Conservation (phyloP, 2,113 vertebrate species). For the Phalacrocorax carbo region DNA sequence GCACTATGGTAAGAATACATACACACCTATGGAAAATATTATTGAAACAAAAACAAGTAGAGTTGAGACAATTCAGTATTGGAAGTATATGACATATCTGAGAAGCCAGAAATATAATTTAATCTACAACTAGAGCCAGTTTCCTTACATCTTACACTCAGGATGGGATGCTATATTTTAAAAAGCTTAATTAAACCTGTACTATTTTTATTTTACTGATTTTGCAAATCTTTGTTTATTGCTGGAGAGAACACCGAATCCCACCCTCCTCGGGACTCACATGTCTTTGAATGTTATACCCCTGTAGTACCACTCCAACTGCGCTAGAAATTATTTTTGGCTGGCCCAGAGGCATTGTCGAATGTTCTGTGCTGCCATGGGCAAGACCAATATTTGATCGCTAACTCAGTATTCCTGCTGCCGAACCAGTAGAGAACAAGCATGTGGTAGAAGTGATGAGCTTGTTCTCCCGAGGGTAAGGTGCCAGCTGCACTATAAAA, state of each 20-base stretch:
- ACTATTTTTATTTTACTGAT: background rate
- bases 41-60: background rate
- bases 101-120: background rate
- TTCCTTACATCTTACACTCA: background rate
- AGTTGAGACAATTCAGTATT: background rate
- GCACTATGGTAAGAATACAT: background rate
- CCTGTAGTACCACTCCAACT: conserved; percentile 51
- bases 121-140: background rate
- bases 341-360: conserved; percentile 51
- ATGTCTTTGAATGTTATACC: conserved; percentile 43
- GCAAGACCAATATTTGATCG: conserved; percentile 64
- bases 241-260: conserved; percentile 2
- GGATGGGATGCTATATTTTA: background rate
- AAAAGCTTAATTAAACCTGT: background rate
- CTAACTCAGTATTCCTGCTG: conserved; percentile 56
- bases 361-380: conserved; percentile 25
- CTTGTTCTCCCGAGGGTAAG: conserved; percentile 64
- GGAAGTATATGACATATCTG: background rate
- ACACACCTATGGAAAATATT: background rate
- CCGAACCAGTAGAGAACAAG: conserved; percentile 66
- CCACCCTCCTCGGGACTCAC: conserved; percentile 7
- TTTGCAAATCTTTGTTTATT: conserved; percentile 47
- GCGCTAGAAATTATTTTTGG: conserved; percentile 67
- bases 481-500: conserved; percentile 69
- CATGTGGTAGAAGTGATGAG: conserved; percentile 66